Base-by-base conservation (phyloP, 2,113 vertebrate genomes). In the Nesoenas mayeri region DNA sequence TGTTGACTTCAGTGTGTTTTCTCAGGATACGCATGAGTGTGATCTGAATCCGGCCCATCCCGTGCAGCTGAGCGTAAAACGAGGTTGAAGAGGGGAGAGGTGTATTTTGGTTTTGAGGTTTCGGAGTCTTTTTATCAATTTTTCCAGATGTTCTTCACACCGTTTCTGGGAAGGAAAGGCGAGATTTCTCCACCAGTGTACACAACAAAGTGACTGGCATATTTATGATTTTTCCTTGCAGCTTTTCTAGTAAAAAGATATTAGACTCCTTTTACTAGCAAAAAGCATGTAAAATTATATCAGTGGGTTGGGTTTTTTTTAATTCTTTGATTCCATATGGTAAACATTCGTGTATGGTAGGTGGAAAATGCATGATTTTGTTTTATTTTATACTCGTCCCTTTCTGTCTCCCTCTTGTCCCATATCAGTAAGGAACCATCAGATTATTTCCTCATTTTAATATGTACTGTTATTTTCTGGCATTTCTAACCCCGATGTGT, bases 121-220 rank as follows among this genome's bases (percentile, higher is more conserved):
- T 89, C 54, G 31, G 77, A 67, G 79, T 36, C 42, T 93, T 89
- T 94, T 94, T 91, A 96, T 94, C 97, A 95, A 11, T 86, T 95
- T 97, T 97, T 96, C 94, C 97, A 97, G 93, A 96, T 97, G 96
- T 96, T 92, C 79, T 92, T 97, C 9, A 17, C 85, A 89, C 75
- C 53, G 26, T 93, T 97, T 97, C 95, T 96, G 93, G 79, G 91
- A 95, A 97, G 82, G 57, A 65, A 94, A 89, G 88, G 79, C 0
- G 0, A 80, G 72, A 88, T 82, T 88, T 95, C 90, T 94, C 82
- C 66, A 94, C 85, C 61, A 85, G 57, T 48, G 29, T 95, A 79
- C 79, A 70, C 83, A 92, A 92, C 93, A 93, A 91, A 94, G 91
- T 96, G 93, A 94, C 82, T 97, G 96, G 89, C 96, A 93, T 96